These are phyloP conservation scores for Lycopodina hypogea DNA, from an alignment of 37 sponge, comb jelly and placozoan species.

Conservation along the genomic window DNA sequence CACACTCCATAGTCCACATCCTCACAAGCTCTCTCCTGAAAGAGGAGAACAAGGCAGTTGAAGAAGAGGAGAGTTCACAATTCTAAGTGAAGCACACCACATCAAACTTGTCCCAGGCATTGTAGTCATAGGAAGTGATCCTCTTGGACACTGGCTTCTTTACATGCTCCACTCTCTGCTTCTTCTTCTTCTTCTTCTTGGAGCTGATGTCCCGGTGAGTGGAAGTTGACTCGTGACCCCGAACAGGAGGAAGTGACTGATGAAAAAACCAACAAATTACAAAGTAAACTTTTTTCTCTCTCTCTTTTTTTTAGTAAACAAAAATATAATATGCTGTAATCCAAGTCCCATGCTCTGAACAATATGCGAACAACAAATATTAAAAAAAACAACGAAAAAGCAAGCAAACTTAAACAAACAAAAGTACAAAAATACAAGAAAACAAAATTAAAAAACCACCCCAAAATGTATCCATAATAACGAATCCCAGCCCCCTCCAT, in stretches of 20 bases:
- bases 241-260: constrained; percentile 61
- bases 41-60: background rate
- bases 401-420: no score
- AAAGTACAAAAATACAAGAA: no score
- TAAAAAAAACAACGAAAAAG: no score
- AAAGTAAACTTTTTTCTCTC: no score
- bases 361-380: no score
- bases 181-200: constrained; percentile 43
- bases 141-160: constrained; percentile 14
- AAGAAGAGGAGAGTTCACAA: background rate
- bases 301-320: no score
- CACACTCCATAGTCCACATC: constrained; percentile 54
- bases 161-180: constrained; percentile 6
- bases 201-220: background rate
- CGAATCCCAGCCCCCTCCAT: no score
- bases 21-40: constrained; percentile 75
- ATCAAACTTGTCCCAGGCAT: constrained; percentile 96
- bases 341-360: no score
- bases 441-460: no score
- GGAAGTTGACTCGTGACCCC: constrained; percentile 5
- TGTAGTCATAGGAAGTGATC: constrained; percentile 91
- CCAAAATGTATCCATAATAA: no score
- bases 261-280: background rate
- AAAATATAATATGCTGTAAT: background rate
- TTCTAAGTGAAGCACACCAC: constrained; percentile 65